Conservation (phyloP, 2,113 vertebrate species). For the Lagopus muta region DNA sequence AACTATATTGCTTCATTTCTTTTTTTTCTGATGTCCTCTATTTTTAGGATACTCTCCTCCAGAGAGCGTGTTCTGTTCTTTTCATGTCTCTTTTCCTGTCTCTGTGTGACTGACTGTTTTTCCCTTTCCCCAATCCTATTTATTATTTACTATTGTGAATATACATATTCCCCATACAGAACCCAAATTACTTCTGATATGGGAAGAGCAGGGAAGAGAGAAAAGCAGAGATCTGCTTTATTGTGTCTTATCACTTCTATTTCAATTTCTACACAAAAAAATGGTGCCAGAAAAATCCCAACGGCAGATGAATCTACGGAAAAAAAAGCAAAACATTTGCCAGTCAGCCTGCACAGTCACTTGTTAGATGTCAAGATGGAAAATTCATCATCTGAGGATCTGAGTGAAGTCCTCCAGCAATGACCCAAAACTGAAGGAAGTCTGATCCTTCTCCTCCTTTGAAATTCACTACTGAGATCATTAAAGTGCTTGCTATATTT, state of each 20-base stretch:
- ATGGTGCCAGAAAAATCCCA: neutral
- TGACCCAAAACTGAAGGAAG: neutral
- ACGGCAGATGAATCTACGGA: neutral
- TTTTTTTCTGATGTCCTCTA: neutral
- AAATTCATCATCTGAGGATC: neutral
- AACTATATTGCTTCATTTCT: neutral
- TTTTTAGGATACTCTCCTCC: neutral
- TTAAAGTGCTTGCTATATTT: neutral
- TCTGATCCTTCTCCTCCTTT: conserved; percentile 30
- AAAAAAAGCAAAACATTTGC: neutral
- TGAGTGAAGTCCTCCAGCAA: neutral
- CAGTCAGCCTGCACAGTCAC: neutral
- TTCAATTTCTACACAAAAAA: neutral
- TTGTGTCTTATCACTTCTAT: neutral
- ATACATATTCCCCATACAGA: neutral
- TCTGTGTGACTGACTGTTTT: neutral
- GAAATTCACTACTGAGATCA: neutral
- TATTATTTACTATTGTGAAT: neutral
- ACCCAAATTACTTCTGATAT: neutral
- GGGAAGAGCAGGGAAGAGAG: neutral
- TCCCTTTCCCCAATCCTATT: neutral
- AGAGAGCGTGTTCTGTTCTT: neutral
- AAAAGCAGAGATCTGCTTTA: neutral
- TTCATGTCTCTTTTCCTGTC: neutral
- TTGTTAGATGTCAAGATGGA: neutral